Conservation (phyloP, 2,888 invertebrate species). For the Hypomecis punctinalis region DNA sequence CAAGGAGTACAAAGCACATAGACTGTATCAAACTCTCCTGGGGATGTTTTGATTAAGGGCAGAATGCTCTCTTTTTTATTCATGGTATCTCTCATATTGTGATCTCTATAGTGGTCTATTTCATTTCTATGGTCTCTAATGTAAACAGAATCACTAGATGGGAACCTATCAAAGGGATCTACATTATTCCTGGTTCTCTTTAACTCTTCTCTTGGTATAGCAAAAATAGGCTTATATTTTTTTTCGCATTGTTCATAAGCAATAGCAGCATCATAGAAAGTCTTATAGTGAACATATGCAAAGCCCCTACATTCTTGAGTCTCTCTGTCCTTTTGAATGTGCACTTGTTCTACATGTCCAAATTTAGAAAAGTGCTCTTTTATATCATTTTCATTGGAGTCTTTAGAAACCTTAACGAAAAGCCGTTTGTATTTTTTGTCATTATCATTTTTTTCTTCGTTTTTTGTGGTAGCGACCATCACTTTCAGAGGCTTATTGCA, state of each 20-base stretch:
- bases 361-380: conserved; percentile 93
- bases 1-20: conserved; percentile 89
- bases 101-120: conserved; percentile 27
- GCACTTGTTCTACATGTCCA: conserved; percentile 91
- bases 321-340: conserved; percentile 91
- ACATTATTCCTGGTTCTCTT: conserved; percentile 68
- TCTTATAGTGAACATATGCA: conserved; percentile 93
- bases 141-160: conserved; percentile 45
- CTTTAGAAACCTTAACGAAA: conserved; percentile 94
- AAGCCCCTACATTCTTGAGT: conserved; percentile 94
- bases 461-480: conserved; percentile 90
- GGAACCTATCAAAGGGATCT: conserved; percentile 52
- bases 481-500: conserved; percentile 94
- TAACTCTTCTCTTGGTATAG: conserved; percentile 89
- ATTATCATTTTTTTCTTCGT: conserved; percentile 59
- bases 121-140: conserved; percentile 36
- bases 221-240: conserved; percentile 95
- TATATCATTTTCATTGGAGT: conserved; percentile 91
- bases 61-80: conserved; percentile 47
- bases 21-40: conserved; percentile 86
- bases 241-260: conserved; percentile 95
- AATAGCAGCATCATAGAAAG: conserved; percentile 93
- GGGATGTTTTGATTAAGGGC: conserved; percentile 53
- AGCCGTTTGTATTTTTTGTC: conserved; percentile 86
- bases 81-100: conserved; percentile 42